These are phyloP conservation scores for Sus cebifrons DNA, from an alignment of 2,797 vertebrate species.

Conservation along the genomic window DNA sequence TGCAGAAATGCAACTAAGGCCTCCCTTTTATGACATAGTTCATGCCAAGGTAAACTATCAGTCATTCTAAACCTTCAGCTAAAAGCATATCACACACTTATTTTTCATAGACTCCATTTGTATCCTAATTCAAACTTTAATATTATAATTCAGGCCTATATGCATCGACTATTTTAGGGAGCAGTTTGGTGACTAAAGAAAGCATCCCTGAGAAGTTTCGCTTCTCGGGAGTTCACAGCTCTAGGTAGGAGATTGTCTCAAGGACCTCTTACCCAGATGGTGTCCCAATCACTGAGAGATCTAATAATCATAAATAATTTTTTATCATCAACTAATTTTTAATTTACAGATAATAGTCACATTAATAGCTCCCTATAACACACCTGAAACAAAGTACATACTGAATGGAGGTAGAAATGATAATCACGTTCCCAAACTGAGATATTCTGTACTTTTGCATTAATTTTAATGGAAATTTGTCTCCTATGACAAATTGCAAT, in stretches of 20 bases:
- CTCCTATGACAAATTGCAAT: neutral
- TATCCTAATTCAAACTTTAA: neutral
- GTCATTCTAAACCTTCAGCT: neutral
- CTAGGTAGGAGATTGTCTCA: neutral
- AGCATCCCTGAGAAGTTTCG: neutral
- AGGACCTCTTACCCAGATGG: neutral
- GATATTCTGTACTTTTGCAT: neutral
- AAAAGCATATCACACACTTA: neutral
- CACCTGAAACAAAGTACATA: neutral
- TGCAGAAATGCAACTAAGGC: neutral
- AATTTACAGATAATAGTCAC: neutral
- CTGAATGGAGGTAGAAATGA: neutral
- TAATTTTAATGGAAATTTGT: conserved; percentile 11
- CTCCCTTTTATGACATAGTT: neutral
- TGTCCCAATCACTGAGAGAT: neutral
- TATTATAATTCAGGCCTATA: neutral
- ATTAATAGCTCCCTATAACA: neutral
- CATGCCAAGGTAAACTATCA: neutral
- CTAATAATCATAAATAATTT: neutral
- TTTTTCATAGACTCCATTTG: neutral
- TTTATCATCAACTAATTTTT: conserved; percentile 41
- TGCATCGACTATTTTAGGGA: neutral
- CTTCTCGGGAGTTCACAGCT: neutral
- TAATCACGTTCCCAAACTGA: neutral
- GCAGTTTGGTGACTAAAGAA: neutral